phyloP scores from a whole-genome alignment of 2,113 vertebrate genomes.

The Nerophis ophidion region DNA sequence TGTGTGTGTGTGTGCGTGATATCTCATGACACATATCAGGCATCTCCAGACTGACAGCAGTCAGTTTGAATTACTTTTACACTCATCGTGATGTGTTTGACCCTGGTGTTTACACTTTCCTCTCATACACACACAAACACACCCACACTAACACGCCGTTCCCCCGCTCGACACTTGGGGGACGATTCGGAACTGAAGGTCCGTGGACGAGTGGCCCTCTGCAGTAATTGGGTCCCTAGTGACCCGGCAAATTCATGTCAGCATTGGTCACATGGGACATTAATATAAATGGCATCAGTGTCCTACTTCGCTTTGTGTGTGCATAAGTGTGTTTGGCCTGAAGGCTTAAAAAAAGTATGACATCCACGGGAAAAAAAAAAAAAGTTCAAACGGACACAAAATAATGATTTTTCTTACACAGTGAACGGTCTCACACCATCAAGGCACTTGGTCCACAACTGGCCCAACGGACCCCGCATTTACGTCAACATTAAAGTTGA shows the following conservation, averaged over 20 bases:
- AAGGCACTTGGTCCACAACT: no score
- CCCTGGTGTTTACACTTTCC: slow-evolving; percentile 44
- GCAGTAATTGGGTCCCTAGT: slow-evolving; percentile 71
- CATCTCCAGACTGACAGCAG: slow-evolving; percentile 40
- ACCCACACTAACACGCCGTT: slow-evolving; percentile 15
- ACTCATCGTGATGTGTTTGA: slow-evolving; percentile 47
- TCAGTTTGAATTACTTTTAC: slow-evolving; percentile 47
- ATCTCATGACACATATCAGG: slow-evolving; percentile 10
- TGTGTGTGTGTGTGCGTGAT: slow-evolving; percentile 7
- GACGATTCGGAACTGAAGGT: slow-evolving; percentile 57
- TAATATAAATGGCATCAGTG: slow-evolving; percentile 73
- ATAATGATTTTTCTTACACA: not conserved
- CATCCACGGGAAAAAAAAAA: not conserved
- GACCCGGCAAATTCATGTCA: slow-evolving; percentile 64
- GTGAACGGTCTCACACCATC: no score
- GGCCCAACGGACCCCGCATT: no score
- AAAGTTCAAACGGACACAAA: not conserved
- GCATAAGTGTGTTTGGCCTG: no score
- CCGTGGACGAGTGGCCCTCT: slow-evolving; percentile 46
- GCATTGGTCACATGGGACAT: slow-evolving; percentile 56
- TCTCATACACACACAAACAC: slow-evolving; percentile 15
- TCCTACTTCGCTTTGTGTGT: slow-evolving; percentile 53
- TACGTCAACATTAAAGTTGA: no score
- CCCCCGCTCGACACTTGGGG: slow-evolving; percentile 32
- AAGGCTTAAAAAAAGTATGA: not conserved